A percentile compares a stretch with the other conserved stretches of the same genome.
phyloP scores from a whole-genome alignment of 1,140 invertebrate genomes.

The Ceratina calcarata region DNA sequence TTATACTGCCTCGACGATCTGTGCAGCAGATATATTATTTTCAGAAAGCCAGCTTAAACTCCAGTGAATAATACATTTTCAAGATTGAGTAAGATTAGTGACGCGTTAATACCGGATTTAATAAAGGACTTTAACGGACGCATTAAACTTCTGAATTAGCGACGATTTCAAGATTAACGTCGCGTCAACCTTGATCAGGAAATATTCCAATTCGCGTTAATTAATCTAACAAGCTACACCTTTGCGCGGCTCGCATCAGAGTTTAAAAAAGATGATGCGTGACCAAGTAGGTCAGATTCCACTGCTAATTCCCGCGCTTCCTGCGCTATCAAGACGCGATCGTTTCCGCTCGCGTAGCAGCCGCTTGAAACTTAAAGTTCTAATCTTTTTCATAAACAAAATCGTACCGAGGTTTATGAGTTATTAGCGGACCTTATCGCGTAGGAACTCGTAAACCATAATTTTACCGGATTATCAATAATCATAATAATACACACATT shows the following conservation, averaged over 20 bases:
- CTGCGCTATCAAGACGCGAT: slow-evolving; percentile 44
- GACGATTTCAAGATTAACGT: too few relatives aligned
- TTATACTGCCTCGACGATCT: neutral
- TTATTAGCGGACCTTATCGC: neutral
- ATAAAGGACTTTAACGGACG: too few relatives aligned
- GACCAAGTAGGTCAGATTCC: slow-evolving; percentile 55
- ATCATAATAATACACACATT: too few relatives aligned
- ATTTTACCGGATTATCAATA: neutral
- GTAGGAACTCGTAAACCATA: neutral
- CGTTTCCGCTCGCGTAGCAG: neutral
- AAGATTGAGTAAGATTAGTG: too few relatives aligned
- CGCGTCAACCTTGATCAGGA: neutral
- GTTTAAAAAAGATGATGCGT: slow-evolving; percentile 37
- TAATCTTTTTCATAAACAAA: neutral
- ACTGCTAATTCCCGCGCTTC: slow-evolving; percentile 52
- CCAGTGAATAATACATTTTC: too few relatives aligned
- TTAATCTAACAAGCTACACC: neutral
- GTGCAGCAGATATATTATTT: too few relatives aligned
- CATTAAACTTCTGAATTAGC: neutral
- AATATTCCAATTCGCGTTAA: slow-evolving; percentile 17
- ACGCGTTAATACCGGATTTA: too few relatives aligned
- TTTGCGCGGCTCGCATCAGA: slow-evolving; percentile 25
- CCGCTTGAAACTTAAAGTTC: neutral
- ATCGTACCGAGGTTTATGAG: too few relatives aligned
- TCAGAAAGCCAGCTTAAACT: too few relatives aligned